These are phyloP conservation scores for Sebastes taczanowskii DNA, from an alignment of 2,797 vertebrate species.

Conservation along the genomic window DNA sequence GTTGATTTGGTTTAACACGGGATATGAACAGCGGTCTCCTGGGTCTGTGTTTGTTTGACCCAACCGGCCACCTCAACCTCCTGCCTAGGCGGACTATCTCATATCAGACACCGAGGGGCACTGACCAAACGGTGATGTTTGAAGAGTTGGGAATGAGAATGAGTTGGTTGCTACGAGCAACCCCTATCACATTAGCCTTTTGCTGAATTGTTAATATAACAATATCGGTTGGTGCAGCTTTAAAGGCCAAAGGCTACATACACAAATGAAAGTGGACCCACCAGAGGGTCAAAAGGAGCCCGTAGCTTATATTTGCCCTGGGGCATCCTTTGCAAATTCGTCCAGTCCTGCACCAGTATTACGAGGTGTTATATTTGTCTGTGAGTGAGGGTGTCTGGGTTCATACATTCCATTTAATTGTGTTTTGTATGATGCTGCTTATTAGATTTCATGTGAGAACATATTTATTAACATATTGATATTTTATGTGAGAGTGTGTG, in stretches of 20 bases:
- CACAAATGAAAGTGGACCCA: fast-evolving
- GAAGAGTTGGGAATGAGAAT: neutral
- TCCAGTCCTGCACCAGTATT: neutral
- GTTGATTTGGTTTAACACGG: too few relatives aligned
- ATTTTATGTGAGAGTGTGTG: neutral
- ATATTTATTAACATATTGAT: neutral
- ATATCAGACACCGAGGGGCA: too few relatives aligned
- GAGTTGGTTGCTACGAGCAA: neutral
- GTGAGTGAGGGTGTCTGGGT: neutral
- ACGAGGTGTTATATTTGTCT: neutral
- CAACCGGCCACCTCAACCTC: too few relatives aligned
- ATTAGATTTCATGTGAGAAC: neutral
- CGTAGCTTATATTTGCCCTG: neutral
- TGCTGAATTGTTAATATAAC: neutral
- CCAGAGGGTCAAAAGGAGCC: neutral
- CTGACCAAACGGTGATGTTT: neutral
- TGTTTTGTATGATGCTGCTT: neutral
- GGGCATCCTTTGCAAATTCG: neutral
- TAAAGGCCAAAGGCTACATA: neutral
- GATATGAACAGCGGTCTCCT: too few relatives aligned
- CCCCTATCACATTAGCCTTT: neutral
- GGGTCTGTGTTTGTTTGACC: too few relatives aligned
- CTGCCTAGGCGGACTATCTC: too few relatives aligned
- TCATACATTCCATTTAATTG: neutral
- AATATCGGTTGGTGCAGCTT: neutral